Conservation (phyloP, 2,888 invertebrate species). For the Oscheius sp. region DNA sequence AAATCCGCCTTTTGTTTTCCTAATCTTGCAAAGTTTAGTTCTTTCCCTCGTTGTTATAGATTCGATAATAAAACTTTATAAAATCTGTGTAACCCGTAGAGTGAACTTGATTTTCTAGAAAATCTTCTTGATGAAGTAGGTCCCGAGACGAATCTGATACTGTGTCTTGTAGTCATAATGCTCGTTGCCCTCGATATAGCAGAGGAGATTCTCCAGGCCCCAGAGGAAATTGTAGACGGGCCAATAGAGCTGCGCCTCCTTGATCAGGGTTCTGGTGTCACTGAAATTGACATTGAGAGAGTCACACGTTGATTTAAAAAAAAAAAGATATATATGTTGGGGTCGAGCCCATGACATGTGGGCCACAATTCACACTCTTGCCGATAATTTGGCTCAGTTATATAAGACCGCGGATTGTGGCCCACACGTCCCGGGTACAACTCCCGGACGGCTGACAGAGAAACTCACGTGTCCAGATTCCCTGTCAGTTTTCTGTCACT, state of each 20-base stretch:
- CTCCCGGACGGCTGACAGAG: no score
- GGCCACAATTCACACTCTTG: no score
- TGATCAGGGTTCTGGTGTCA: constrained; percentile 2
- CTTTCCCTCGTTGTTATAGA: no score
- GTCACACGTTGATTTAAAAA: neutral
- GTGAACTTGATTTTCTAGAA: neutral
- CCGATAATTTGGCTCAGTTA: no score
- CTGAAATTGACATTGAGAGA: neutral
- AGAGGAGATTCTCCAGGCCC: constrained; percentile 12
- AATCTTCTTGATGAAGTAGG: constrained; percentile 11
- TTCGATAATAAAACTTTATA: no score
- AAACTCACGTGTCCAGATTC: neutral
- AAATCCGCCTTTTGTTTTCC: no score
- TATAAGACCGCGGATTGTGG: no score
- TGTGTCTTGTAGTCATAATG: constrained; percentile 9
- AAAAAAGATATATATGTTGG: no score
- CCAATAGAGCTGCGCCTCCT: constrained; percentile 19
- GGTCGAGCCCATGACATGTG: no score
- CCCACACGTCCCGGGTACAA: no score
- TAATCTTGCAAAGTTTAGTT: no score
- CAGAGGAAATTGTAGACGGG: constrained; percentile 17
- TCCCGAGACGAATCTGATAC: constrained; percentile 11
- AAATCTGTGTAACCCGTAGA: no score
- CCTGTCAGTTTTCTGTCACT: constrained; percentile 2
- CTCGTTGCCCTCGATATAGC: constrained; percentile 12